A percentile compares a stretch with the other conserved stretches of the same genome.
Conservation (phyloP, 64 coral and sea anemone genomes). For the Montipora efflorescens region DNA sequence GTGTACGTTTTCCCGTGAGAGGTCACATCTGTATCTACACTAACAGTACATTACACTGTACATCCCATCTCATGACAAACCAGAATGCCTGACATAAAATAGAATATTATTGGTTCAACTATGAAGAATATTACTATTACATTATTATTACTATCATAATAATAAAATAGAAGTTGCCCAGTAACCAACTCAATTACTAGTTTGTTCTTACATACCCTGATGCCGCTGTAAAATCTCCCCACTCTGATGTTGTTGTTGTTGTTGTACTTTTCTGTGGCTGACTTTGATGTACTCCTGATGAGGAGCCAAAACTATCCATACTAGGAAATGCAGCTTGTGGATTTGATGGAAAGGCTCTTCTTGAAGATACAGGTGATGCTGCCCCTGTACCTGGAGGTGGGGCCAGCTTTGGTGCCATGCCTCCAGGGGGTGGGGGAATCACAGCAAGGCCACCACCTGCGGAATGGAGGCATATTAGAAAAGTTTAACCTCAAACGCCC, state of each 20-base stretch:
- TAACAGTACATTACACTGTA: no score
- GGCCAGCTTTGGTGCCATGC: slow-evolving; percentile 78
- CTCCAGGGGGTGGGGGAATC: slow-evolving; percentile 79
- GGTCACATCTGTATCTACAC: no score
- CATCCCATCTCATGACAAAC: no score
- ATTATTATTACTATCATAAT: no score
- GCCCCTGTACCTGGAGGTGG: slow-evolving; percentile 75
- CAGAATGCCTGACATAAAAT: no score
- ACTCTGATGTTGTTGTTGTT: slow-evolving; percentile 69
- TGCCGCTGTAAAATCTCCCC: slow-evolving; percentile 97
- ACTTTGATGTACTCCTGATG: slow-evolving; percentile 23
- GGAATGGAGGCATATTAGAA: neutral
- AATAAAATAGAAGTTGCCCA: no score
- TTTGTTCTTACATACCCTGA: slow-evolving; percentile 64
- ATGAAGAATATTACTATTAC: no score
- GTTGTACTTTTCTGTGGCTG: slow-evolving; percentile 18
- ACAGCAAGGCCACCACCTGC: slow-evolving; percentile 69
- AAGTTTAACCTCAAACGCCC: no score
- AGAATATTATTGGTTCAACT: no score
- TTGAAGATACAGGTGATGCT: slow-evolving; percentile 54
- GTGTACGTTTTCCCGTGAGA: no score
- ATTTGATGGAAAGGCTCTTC: slow-evolving; percentile 43
- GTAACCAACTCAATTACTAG: no score
- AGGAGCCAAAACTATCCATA: slow-evolving; percentile 75
- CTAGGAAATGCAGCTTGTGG: slow-evolving; percentile 33